Evolutionary conservation across 2,113 vertebrate genomes (phyloP).

Genomic region (Clarias macrocephalus): DNA sequence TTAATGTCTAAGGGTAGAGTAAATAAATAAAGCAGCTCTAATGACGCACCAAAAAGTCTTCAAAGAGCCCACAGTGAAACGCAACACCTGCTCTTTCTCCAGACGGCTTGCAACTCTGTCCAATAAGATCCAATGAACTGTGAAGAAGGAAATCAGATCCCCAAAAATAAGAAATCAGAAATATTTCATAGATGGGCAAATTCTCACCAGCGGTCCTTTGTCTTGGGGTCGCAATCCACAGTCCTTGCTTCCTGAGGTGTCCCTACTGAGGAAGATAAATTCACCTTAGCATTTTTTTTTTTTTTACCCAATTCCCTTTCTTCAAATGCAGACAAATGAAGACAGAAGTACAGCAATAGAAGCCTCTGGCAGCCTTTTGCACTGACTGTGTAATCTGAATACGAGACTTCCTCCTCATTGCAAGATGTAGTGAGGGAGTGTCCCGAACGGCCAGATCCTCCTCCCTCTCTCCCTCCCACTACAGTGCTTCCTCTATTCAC

Average conservation of each 20-base stretch:
- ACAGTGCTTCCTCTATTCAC: conserved; percentile 24
- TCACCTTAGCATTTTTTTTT: not conserved
- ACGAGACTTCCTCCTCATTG: conserved; percentile 28
- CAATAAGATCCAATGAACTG: not conserved
- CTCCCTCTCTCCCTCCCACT: conserved; percentile 23
- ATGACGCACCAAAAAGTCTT: conserved; percentile 36
- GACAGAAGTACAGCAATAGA: not conserved
- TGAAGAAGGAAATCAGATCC: conserved; percentile 10
- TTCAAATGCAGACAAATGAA: not conserved
- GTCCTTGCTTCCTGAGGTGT: not conserved
- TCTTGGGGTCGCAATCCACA: conserved; percentile 49
- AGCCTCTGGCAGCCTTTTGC: conserved; percentile 13
- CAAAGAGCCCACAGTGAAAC: conserved; percentile 18
- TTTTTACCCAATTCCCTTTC: not conserved
- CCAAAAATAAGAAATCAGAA: not conserved
- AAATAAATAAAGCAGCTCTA: conserved; percentile 49
- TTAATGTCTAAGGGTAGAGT: conserved; percentile 38
- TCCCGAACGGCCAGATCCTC: conserved; percentile 54
- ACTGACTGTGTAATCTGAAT: conserved; percentile 46
- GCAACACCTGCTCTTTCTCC: conserved; percentile 59
- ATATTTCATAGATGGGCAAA: not conserved
- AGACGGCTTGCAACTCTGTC: conserved; percentile 13
- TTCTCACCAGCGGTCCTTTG: conserved; percentile 2
- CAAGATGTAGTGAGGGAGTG: conserved; percentile 64
- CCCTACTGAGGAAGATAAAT: not conserved